Percentiles rank a stretch among this genome's conserved stretches.
phyloP scores from a whole-genome alignment of 2,113 vertebrate species.

The Cyphomyrus plagiostoma region DNA sequence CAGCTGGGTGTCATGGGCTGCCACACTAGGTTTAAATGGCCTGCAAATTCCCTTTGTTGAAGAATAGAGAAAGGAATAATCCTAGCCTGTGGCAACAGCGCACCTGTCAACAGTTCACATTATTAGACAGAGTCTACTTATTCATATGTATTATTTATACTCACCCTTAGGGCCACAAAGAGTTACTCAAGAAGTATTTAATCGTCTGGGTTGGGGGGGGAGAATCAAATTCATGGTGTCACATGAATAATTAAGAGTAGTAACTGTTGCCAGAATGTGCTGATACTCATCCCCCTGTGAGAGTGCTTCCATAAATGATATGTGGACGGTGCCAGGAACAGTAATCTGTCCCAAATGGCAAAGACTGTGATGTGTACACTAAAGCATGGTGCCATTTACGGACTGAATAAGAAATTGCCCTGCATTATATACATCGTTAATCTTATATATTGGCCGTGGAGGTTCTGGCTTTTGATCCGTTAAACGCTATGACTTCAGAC shows the following conservation, averaged over 20 bases:
- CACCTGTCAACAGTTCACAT: slow-evolving; percentile 20
- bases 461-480: background rate
- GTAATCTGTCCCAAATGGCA: background rate
- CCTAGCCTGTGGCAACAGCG: background rate
- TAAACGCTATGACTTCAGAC: background rate
- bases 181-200: slow-evolving; percentile 8
- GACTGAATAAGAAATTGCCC: background rate
- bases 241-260: background rate
- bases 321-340: background rate
- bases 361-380: background rate
- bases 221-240: background rate
- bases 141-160: slow-evolving; percentile 2
- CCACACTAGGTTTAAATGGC: background rate
- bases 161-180: background rate
- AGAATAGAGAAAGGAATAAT: background rate
- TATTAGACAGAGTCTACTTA: background rate
- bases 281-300: background rate
- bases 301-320: background rate
- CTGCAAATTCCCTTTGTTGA: background rate
- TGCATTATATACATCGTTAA: background rate
- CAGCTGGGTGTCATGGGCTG: background rate
- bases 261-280: background rate
- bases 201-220: background rate
- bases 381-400: background rate
- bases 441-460: background rate